Evolutionary conservation across 2,113 vertebrate genomes (phyloP).

Genomic region (Boulengeromyrus knoepffleri): DNA sequence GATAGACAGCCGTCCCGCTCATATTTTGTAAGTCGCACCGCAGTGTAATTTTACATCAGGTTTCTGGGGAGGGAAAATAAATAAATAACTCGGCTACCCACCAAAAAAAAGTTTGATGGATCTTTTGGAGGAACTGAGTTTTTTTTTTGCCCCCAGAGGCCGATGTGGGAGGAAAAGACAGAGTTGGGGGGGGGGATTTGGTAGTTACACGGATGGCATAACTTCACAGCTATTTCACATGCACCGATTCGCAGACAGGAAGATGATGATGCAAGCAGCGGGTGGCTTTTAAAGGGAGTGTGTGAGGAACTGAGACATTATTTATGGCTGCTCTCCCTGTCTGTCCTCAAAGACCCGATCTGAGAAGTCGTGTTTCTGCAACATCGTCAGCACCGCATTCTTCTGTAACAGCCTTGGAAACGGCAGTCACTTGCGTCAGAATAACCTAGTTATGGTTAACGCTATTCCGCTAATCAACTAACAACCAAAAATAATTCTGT

Average conservation of each 20-base stretch:
- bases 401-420: neutral
- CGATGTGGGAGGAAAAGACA: neutral
- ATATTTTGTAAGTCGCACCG: neutral
- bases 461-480: neutral
- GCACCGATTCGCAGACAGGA: slow-evolving; percentile 25
- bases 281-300: slow-evolving; percentile 27
- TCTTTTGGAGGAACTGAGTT: neutral
- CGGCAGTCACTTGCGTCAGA: neutral
- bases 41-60: neutral
- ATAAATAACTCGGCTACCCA: neutral
- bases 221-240: slow-evolving; percentile 39
- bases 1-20: neutral
- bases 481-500: neutral
- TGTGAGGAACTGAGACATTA: slow-evolving; percentile 20
- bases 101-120: neutral
- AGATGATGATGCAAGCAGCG: slow-evolving; percentile 38
- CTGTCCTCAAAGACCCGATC: slow-evolving; percentile 11
- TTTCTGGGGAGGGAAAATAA: neutral
- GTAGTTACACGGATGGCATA: slow-evolving; percentile 24
- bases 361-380: neutral
- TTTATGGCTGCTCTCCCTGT: neutral
- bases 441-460: slow-evolving; percentile 2
- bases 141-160: neutral
- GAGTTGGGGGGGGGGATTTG: neutral
- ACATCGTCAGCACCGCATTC: neutral